A percentile compares a stretch with the other conserved stretches of the same genome.
Evolutionary conservation across 1,140 invertebrate genomes (phyloP).

Genomic region (Anoplolepis gracilipes): DNA sequence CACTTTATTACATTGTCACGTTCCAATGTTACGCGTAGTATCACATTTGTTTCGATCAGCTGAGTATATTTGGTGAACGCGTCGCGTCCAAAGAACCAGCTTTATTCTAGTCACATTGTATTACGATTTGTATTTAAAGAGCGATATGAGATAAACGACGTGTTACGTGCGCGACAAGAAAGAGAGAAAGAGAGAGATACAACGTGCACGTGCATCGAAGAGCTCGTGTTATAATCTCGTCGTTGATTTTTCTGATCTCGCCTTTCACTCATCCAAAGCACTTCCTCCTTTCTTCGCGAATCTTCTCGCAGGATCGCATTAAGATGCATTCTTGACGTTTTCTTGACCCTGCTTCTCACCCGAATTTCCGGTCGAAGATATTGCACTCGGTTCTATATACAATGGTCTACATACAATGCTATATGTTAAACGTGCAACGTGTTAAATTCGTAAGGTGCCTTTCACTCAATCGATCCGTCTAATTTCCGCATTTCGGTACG

Average conservation of each 20-base stretch:
- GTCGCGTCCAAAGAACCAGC: constrained; percentile 10
- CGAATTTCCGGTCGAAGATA: constrained; percentile 55
- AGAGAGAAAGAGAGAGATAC: constrained; percentile 21
- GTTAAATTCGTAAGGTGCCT: not conserved
- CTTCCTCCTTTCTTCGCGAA: constrained; percentile 67
- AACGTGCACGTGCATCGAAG: constrained; percentile 60
- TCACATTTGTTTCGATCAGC: not conserved
- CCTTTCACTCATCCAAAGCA: constrained; percentile 62
- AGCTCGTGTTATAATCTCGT: constrained; percentile 62
- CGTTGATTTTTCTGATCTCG: constrained; percentile 34
- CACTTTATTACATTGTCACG: not conserved
- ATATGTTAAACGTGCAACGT: too few relatives aligned
- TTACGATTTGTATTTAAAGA: constrained; percentile 43
- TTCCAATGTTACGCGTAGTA: not conserved
- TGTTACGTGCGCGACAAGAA: constrained; percentile 57
- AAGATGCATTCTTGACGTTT: constrained; percentile 43
- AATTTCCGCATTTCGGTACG: constrained; percentile 23
- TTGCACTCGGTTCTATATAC: not conserved
- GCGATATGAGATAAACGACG: constrained; percentile 56
- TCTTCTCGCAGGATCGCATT: constrained; percentile 37
- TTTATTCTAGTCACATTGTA: constrained; percentile 30
- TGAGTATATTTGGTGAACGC: constrained; percentile 18
- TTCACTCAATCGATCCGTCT: constrained; percentile 8
- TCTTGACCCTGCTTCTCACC: constrained; percentile 50
- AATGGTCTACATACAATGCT: not conserved